These are phyloP conservation scores for Osmerus eperlanus DNA, from an alignment of 2,113 vertebrate species.

Conservation along the genomic window DNA sequence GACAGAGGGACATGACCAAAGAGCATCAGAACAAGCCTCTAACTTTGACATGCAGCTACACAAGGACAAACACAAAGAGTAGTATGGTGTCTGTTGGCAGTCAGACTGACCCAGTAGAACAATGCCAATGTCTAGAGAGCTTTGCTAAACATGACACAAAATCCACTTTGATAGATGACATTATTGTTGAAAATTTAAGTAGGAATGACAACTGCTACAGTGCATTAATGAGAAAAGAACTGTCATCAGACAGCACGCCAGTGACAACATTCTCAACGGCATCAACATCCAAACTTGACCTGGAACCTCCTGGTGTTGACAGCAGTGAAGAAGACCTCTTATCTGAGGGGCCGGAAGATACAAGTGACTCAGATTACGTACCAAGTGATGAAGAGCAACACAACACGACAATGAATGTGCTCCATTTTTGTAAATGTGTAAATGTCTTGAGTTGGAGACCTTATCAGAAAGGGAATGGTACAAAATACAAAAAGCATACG, in stretches of 20 bases:
- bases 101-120: neutral
- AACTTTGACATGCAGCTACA: too few relatives aligned
- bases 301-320: neutral
- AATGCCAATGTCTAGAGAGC: neutral
- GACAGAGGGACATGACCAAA: neutral
- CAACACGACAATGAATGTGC: neutral
- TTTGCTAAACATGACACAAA: neutral
- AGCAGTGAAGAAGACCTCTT: neutral
- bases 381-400: neutral
- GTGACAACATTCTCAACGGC: neutral
- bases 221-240: too few relatives aligned
- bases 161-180: neutral
- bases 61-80: too few relatives aligned
- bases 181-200: neutral
- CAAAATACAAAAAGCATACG: neutral
- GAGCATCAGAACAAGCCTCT: too few relatives aligned
- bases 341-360: neutral
- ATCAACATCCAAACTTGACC: neutral
- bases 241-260: neutral
- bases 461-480: neutral
- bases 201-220: neutral
- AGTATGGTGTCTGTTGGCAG: neutral
- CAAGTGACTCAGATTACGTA: neutral
- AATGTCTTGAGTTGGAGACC: neutral
- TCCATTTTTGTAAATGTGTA: neutral